phyloP scores from a whole-genome alignment of 2,888 invertebrate species.

The Himalopsyche tibetana region DNA sequence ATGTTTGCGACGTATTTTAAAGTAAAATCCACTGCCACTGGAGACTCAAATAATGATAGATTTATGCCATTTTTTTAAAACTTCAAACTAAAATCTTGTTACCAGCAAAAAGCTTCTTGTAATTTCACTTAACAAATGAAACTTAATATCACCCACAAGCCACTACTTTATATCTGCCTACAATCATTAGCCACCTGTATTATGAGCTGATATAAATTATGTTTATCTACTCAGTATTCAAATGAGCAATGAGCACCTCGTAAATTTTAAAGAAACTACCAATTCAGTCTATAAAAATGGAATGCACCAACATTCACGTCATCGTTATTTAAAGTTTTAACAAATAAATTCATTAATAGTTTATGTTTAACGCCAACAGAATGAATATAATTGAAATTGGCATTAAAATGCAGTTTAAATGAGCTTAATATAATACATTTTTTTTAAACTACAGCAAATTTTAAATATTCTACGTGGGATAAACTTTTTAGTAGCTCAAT shows the following conservation, averaged over 20 bases:
- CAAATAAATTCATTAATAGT: neutral
- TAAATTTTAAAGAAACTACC: conserved; percentile 58
- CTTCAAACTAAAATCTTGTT: neutral
- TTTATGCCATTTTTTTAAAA: no score
- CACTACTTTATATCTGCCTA: neutral
- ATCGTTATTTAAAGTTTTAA: conserved; percentile 47
- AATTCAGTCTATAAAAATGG: conserved; percentile 52
- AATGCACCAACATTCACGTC: conserved; percentile 56
- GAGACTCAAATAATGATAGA: no score
- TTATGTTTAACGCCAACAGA: no score
- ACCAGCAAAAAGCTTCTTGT: conserved; percentile 1
- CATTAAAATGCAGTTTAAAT: no score
- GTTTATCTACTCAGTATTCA: conserved; percentile 62
- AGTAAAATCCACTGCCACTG: no score
- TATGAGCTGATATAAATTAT: conserved; percentile 59
- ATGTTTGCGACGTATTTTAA: no score
- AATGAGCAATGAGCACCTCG: conserved; percentile 63
- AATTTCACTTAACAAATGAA: conserved; percentile 8
- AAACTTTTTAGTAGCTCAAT: no score
- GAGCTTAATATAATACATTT: no score
- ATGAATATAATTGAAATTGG: no score
- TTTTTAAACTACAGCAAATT: no score
- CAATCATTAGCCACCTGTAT: conserved; percentile 58
- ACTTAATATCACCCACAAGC: conserved; percentile 21
- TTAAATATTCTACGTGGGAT: no score